Evolutionary conservation across 2,797 vertebrate genomes (phyloP).

Genomic region (Corythornis leucogaster): DNA sequence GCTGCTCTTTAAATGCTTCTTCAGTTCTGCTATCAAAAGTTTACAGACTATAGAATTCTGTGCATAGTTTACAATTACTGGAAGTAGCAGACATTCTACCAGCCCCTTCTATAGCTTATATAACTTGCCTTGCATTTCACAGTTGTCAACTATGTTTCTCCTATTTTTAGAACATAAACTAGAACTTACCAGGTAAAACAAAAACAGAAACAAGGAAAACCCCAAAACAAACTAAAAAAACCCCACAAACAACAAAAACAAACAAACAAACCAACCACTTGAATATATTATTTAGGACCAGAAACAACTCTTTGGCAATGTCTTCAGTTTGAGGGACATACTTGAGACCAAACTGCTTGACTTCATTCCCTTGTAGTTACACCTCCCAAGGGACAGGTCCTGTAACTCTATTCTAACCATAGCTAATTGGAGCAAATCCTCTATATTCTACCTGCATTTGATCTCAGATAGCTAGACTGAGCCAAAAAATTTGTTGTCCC

Average conservation of each 20-base stretch:
- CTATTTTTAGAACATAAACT: neutral
- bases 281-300: neutral
- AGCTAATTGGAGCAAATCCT: neutral
- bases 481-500: neutral
- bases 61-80: neutral
- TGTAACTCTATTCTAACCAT: neutral
- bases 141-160: neutral
- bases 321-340: neutral
- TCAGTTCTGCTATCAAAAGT: neutral
- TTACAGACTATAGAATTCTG: neutral
- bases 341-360: neutral
- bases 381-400: neutral
- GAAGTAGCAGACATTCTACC: neutral
- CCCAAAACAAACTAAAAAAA: too few species aligned
- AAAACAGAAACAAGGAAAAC: too few species aligned
- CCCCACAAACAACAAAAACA: neutral
- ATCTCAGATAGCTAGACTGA: neutral
- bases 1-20: neutral
- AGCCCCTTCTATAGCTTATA: neutral
- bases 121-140: neutral
- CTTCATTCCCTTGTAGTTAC: neutral
- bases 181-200: neutral
- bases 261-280: too few species aligned
- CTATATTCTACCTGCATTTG: neutral
- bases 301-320: neutral